Conservation (phyloP, 2,113 vertebrate species). For the Tenebrosternarchus preto region DNA sequence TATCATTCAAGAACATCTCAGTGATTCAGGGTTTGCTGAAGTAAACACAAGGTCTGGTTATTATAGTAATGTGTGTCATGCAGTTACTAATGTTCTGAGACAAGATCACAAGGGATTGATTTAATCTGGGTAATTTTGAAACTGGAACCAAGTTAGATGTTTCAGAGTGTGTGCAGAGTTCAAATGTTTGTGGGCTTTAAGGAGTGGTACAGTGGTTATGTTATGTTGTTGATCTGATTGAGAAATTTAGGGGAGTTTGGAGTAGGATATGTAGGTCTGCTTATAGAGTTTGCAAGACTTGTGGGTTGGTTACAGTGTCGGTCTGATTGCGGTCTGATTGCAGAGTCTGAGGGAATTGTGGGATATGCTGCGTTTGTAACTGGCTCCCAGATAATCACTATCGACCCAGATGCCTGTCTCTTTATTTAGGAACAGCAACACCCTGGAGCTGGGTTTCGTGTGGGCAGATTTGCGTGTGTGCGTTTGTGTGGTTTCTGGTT, state of each 20-base stretch:
- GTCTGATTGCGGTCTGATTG: background rate
- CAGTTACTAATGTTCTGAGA: background rate
- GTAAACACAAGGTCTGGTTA: background rate
- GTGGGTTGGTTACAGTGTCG: background rate
- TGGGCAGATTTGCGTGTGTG: background rate
- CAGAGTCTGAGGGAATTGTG: background rate
- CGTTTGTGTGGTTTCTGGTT: background rate
- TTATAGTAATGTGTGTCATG: background rate
- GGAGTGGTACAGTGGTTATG: background rate
- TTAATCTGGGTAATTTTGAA: background rate
- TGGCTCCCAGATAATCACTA: slow-evolving; percentile 30
- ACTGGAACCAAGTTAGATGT: background rate
- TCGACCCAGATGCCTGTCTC: slow-evolving; percentile 38
- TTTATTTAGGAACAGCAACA: slow-evolving; percentile 30
- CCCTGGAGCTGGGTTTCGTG: slow-evolving; percentile 5
- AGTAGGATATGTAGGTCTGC: background rate
- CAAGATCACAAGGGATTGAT: too few relatives aligned
- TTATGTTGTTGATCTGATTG: background rate
- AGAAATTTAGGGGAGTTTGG: background rate
- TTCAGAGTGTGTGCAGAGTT: background rate
- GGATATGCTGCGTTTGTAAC: slow-evolving; percentile 19
- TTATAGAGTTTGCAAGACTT: background rate
- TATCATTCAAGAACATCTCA: background rate
- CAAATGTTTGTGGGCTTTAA: background rate
- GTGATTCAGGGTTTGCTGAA: background rate